Evolutionary conservation across 2,888 invertebrate genomes (phyloP), one percentile per base, ranked within the genome.

Genomic region (Polyommatus icarus): DNA sequence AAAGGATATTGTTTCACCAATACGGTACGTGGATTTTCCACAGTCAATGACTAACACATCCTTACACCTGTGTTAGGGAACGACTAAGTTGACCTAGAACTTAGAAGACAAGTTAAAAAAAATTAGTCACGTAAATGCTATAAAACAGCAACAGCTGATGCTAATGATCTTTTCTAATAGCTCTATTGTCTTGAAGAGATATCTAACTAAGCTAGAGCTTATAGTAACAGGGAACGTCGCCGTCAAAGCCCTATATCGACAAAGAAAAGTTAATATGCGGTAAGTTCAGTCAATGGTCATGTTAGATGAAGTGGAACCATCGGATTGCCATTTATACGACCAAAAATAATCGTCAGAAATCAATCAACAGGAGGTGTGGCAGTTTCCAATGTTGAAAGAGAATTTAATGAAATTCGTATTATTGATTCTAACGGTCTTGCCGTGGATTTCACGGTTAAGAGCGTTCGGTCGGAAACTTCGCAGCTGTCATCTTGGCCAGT

Each of bases 401-500:
- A 85, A 87, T 85, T 85, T 89, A 92, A 92, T 91, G 86, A 89
- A 90, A 86, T 88, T 89, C 87, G 85, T 89, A 91, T 92, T 84
- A 87, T 87, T 86, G 86, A 87, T 87, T 88, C 86, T 89, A 91
- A 90, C 92, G 90, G 92, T 83, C 84, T 85, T 90, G 88, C 91
- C 92, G 90, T 90, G 85, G 84, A 84, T 89, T 91, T 92, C 91
- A 92, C 87, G 93, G 88, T 89, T 91, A 88, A 79, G 83, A 85
- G 84, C 86, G 84, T 82, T 87, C 84, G 88, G 85, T 88, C 82
- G 86, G 85, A 87, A 89, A 88, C 85, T 86, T 82, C 86, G 91
- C 93, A 94, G 94, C 94, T 94, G 94, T 90, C 93, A 89, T 89
- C 87, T 91, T 85, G 90, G 90, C 87, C 89, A 89, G 87, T 87